Conservation (phyloP, 2,888 invertebrate genomes). For the Drosophila falleni region DNA sequence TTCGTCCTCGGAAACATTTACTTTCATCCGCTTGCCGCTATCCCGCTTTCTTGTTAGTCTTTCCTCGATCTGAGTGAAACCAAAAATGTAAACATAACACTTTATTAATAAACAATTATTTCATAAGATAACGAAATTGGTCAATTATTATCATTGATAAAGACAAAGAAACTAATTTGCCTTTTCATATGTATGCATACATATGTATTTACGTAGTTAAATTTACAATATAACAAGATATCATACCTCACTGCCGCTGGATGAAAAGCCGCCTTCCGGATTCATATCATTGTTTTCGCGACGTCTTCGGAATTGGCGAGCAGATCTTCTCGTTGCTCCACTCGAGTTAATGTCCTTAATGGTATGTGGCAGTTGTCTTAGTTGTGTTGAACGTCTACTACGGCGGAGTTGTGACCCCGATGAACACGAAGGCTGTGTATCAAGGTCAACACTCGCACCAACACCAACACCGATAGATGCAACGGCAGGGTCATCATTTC, state of each 20-base stretch:
- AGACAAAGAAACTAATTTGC: background rate
- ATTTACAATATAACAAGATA: background rate
- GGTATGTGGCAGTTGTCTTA: constrained; percentile 19
- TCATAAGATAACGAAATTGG: background rate
- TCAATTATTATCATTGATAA: background rate
- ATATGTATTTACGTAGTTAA: background rate
- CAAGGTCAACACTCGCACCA: constrained; percentile 53
- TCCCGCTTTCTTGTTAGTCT: constrained; percentile 28
- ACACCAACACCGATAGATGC: too few relatives aligned
- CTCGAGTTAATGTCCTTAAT: constrained; percentile 37
- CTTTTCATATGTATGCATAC: background rate
- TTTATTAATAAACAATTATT: constrained; percentile 5
- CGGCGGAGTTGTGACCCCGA: constrained; percentile 41
- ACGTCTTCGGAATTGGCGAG: constrained; percentile 54
- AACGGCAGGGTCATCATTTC: constrained; percentile 28
- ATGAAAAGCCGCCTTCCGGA: constrained; percentile 52
- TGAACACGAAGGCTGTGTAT: constrained; percentile 68
- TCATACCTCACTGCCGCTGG: constrained; percentile 83
- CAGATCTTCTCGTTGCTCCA: constrained; percentile 54
- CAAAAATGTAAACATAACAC: background rate
- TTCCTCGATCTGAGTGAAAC: constrained; percentile 58
- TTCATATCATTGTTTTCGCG: constrained; percentile 37
- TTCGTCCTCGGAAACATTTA: constrained; percentile 66
- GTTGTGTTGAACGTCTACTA: constrained; percentile 35
- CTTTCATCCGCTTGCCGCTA: constrained; percentile 56